Base-by-base conservation (phyloP, 2,113 vertebrate genomes). In the Phrynosoma blainvillii region DNA sequence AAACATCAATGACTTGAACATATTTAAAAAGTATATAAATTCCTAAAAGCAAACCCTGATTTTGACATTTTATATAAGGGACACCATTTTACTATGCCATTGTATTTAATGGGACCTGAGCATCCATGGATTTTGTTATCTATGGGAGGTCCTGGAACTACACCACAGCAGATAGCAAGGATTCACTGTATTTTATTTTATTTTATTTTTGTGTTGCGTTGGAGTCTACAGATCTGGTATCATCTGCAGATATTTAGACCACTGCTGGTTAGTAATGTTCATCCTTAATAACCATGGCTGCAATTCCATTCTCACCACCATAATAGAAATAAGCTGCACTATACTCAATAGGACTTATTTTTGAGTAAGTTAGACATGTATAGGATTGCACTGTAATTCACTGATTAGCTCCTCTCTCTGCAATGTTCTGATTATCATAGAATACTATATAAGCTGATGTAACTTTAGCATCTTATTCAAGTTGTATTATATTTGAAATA, bases 361-460 rank as follows among this genome's bases (percentile, higher is more conserved):
- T 36, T 62, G 32, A 80, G n/a, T 59, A 59, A 2, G 10, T 59
- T 59, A 79, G 52, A 59, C 52, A 79, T 80, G 79, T 59, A 62
- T 54, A 18, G 32, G 32, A 32, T 36, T 30, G n/a, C 32, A 74
- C 71, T 16, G 4, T 74, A 93, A 47, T 88, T 92, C 92, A 68
- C 65, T 93, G 90, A 93, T 93, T 96, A 84, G 87, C 89, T 82
- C 75, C 83, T 47, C 47, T 73, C 12, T 91, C 87, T 90, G 52
- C 59, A 95, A 70, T 89, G 83, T 76, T 88, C 42, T 47, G 47
- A 47, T 47, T 84, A 77, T 36, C 21, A 70, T 75, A 10, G 94
- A 86, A 91, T 91, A 87, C 90, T 82, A 0, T 86, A 89, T 0
- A 2, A 89, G 87, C 86, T 93, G 95, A 93, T 95, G 93, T 93